Evolutionary conservation across 2,797 vertebrate genomes (phyloP).

Genomic region (Labroides dimidiatus): DNA sequence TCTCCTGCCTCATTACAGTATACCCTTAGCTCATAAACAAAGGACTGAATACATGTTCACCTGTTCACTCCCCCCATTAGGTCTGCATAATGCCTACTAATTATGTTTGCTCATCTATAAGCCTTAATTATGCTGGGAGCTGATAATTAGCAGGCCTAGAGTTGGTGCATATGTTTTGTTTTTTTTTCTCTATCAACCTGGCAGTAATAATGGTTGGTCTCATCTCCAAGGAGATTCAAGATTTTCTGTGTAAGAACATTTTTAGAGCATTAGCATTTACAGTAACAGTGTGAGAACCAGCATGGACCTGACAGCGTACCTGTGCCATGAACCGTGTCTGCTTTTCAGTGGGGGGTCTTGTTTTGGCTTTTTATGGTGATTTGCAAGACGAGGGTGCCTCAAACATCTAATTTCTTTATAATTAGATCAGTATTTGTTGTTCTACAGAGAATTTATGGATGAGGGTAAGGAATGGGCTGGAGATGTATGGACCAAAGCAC

Average conservation of each 20-base stretch:
- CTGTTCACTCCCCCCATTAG: slow-evolving; percentile 82
- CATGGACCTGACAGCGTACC: background rate
- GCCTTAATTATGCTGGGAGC: slow-evolving; percentile 83
- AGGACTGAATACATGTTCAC: slow-evolving; percentile 79
- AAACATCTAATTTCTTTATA: no score
- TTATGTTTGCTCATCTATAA: slow-evolving; percentile 86
- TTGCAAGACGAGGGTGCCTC: no score
- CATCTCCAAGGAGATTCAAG: slow-evolving; percentile 54
- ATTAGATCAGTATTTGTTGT: no score
- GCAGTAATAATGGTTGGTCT: slow-evolving; percentile 69
- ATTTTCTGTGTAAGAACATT: slow-evolving; percentile 34
- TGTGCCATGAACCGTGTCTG: background rate
- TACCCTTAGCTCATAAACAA: slow-evolving; percentile 81
- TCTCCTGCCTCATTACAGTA: slow-evolving; percentile 81
- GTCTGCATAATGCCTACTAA: slow-evolving; percentile 81
- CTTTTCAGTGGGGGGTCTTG: no score
- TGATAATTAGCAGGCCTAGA: slow-evolving; percentile 80
- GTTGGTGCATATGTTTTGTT: slow-evolving; percentile 73
- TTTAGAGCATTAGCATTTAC: slow-evolving; percentile 39
- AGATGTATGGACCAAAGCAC: background rate
- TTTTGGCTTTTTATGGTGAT: no score
- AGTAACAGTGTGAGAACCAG: slow-evolving; percentile 16
- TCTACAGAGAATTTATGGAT: background rate
- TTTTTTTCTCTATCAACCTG: slow-evolving; percentile 58
- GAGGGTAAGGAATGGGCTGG: background rate